Base-by-base conservation (phyloP, 2,888 invertebrate species). In the Zaprionus lineosus region DNA sequence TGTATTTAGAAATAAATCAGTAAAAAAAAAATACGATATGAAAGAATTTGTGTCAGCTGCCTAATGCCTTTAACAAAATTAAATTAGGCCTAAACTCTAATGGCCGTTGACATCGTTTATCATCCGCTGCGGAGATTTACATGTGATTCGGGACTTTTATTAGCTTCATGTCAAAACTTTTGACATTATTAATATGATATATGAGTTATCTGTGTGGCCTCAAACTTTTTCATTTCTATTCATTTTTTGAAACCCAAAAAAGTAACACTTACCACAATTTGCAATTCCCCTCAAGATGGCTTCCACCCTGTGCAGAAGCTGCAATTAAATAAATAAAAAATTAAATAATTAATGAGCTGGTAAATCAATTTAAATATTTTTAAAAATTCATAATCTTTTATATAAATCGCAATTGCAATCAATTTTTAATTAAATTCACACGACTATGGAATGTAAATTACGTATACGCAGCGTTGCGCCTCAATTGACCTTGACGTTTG, bases 181-280 rank as follows among this genome's bases (percentile, higher is more conserved):
- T 36, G 33, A 21, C 47, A 67, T 48, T 31, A 36, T 68, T 62
- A 57, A 44, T 57, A 26, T 37, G 43, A 69, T 57, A 48, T 63
- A 48, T 53, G 34, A 36, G 39, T 52, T 28, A 52, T 46, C n/a
- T 39, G 2, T 9, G 19, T 21, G 19, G 8, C 8, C 4, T n/a
- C n/a, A 24, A 24, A 24, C 24, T 24, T 58, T 18, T 44, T 21
- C 26, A 31, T 33, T 50, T 40, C 31, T 46, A 51, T 36, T 47
- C 36, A 15, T n/a, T n/a, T n/a, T n/a, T n/a, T n/a, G n/a, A n/a
- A n/a, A n/a, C n/a, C n/a, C n/a, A n/a, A n/a, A n/a, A 16, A 19
- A 15, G 2, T 34, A 34, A 26, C 18, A 60, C 76, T 75, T 53
- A 67, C 75, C 79, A 56, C 67, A 68, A 47, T 40, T 57, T 51